Conservation (phyloP, 2,888 invertebrate species). For the Mechanitis messenoides region DNA sequence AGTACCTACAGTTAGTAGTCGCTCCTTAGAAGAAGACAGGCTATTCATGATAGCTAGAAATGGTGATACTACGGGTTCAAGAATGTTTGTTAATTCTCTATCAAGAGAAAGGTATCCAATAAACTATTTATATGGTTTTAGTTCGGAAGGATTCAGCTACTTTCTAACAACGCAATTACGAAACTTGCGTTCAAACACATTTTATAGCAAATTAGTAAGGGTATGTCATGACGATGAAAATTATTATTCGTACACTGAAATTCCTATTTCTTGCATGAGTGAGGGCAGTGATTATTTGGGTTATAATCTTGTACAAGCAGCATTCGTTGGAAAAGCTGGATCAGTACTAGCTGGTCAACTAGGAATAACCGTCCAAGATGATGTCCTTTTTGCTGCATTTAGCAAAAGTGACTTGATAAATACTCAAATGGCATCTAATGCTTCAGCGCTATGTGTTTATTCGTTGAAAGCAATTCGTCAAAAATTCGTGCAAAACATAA, state of each 20-base stretch:
- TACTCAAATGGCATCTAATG: constrained; percentile 80
- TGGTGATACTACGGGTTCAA: constrained; percentile 92
- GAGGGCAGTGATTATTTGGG: constrained; percentile 82
- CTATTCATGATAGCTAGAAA: constrained; percentile 94
- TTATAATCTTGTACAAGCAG: constrained; percentile 96
- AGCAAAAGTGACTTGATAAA: constrained; percentile 87
- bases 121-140: constrained; percentile 97
- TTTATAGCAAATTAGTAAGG: constrained; percentile 94
- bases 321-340: constrained; percentile 95
- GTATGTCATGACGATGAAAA: constrained; percentile 97
- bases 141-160: constrained; percentile 96
- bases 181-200: constrained; percentile 86
- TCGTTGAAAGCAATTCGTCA: constrained; percentile 92
- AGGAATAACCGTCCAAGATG: constrained; percentile 94
- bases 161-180: constrained; percentile 96
- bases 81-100: constrained; percentile 93
- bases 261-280: constrained; percentile 93
- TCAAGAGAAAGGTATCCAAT: constrained; percentile 95
- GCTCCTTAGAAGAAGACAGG: constrained; percentile 89
- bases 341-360: constrained; percentile 92
- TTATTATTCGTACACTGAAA: constrained; percentile 98
- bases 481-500: constrained; percentile 97
- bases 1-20: constrained; percentile 94
- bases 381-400: constrained; percentile 96
- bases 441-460: constrained; percentile 94